Evolutionary conservation across 2,888 invertebrate genomes (phyloP), one percentile per base, ranked within the genome.

Genomic region (Orthosia cruda): DNA sequence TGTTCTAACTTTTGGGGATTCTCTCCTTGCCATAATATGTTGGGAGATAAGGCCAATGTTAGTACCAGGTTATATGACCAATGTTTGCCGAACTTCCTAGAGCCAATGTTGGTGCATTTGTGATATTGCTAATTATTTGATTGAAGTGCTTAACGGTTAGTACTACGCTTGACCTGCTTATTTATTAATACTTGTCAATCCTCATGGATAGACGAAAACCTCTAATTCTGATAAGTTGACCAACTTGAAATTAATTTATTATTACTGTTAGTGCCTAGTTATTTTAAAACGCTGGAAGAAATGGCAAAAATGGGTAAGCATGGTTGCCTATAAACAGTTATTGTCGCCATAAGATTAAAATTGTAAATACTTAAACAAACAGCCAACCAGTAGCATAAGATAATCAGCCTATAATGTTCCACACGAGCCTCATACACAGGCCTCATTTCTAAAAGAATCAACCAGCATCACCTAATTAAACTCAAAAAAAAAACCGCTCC

Each of bases 1-100:
- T 77, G 74, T 79, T 71, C 75, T 81, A 75, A 77, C 72, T 82
- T 75, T 70, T 63, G 72, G 62, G 74, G 67, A 77, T 85, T 80
- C 55, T 80, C 52, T 58, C 55, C 47, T 58, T 71, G 61, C 68
- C 69, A 75, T 70, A 76, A 77, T 71, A 59, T 13, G 32, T 65
- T 59, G 63, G 66, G 9, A 63, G 71, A 59, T 64, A 50, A 2
- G 54, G 20, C 47, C 52, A 66, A 65, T 11, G 40, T 76, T 62
- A 45, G 26, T 12, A n/a, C 23, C 47, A 52, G 9, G 40, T 66
- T 78, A 55, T 64, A 50, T 3, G 61, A 18, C 47, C 52, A 66
- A 65, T 12, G 49, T 76, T 62, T 54, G 26, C 9, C 23, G 47
- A 52, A 52, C 58, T 13, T 64, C 64, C 9, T 5, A 13, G 32